Conservation (phyloP, 2,797 vertebrate genomes). For the Pangasius larnaudii region DNA sequence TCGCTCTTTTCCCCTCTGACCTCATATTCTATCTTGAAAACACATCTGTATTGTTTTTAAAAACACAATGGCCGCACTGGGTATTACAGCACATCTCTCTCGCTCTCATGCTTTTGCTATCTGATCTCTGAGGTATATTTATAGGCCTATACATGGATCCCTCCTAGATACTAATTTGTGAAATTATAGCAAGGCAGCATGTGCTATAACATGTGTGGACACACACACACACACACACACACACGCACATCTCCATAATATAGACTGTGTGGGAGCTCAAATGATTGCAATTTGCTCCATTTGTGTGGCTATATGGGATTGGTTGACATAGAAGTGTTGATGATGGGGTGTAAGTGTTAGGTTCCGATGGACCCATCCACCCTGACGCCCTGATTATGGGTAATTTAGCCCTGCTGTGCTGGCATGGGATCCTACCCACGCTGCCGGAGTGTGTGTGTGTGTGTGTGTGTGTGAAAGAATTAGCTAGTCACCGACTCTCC, state of each 20-base stretch:
- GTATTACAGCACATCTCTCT: neutral
- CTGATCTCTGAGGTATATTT: conserved; percentile 38
- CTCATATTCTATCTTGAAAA: neutral
- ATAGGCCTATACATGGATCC: conserved; percentile 29
- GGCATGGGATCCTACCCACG: conserved; percentile 59
- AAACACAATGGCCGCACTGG: neutral
- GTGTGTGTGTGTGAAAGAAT: conserved; percentile 37
- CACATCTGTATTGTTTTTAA: conserved; percentile 20
- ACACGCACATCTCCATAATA: conserved; percentile 51
- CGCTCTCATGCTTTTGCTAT: neutral
- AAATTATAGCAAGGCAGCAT: conserved; percentile 45
- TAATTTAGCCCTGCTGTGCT: conserved; percentile 62
- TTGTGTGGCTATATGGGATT: conserved; percentile 58
- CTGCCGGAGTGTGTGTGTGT: conserved; percentile 41
- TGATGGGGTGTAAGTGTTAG: conserved; percentile 61
- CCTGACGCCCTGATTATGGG: conserved; percentile 63
- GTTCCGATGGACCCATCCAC: conserved; percentile 63
- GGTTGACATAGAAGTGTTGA: conserved; percentile 60
- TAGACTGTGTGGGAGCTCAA: conserved; percentile 57
- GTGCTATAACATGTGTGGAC: conserved; percentile 21
- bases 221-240: conserved; percentile 47
- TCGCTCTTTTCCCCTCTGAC: neutral
- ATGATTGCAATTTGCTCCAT: conserved; percentile 60
- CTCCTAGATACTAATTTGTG: conserved; percentile 37
- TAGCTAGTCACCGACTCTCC: conserved; percentile 42